Conservation (phyloP, 2,888 invertebrate genomes). For the Pharmacophagus antenor region DNA sequence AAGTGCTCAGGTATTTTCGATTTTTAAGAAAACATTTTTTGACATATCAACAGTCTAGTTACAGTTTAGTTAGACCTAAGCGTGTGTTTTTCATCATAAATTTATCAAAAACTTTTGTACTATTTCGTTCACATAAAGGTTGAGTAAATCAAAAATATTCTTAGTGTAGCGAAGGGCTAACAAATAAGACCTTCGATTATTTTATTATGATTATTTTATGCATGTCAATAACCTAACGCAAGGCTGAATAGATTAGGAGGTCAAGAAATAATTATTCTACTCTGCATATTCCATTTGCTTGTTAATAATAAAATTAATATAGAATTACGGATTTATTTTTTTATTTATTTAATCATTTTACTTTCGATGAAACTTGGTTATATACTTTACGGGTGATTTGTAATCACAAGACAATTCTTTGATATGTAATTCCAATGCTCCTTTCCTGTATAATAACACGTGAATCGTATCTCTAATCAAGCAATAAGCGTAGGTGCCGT, state of each 20-base stretch:
- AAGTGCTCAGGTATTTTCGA: too few species aligned
- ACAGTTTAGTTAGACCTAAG: too few species aligned
- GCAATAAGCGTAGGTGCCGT: slow-evolving; percentile 43
- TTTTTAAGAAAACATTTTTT: too few species aligned
- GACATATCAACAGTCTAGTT: too few species aligned
- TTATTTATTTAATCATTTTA: background rate
- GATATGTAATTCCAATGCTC: background rate
- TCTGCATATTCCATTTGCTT: background rate
- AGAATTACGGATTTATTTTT: background rate
- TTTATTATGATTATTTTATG: background rate
- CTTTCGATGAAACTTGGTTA: background rate
- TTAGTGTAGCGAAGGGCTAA: slow-evolving; percentile 1
- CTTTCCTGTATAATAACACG: background rate
- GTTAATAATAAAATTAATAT: background rate
- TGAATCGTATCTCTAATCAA: slow-evolving; percentile 30
- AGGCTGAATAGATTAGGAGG: background rate
- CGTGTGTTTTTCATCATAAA: too few species aligned
- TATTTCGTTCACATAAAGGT: too few species aligned
- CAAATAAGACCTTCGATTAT: slow-evolving; percentile 11
- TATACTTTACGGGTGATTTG: background rate
- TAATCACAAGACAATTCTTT: background rate
- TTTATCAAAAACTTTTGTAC: too few species aligned
- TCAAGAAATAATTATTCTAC: slow-evolving; percentile 9
- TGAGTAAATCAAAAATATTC: background rate
- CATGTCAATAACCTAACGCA: background rate